These are phyloP conservation scores for Riparia riparia DNA, from an alignment of 2,113 vertebrate genomes.

Conservation along the genomic window DNA sequence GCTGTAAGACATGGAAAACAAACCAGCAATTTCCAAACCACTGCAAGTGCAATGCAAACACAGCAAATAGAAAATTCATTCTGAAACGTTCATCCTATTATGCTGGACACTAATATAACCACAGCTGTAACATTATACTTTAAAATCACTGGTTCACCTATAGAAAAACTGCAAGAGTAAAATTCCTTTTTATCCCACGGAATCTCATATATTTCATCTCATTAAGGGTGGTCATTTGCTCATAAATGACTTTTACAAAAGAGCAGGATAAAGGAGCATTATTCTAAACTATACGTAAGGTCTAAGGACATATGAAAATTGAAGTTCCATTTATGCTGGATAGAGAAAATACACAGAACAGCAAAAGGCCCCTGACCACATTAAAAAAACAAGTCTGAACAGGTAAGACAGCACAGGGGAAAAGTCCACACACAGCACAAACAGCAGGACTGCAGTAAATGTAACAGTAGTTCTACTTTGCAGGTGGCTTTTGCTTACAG, in stretches of 20 bases:
- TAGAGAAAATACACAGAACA: background rate
- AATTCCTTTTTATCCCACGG: background rate
- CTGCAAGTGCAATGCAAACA: conserved; percentile 14
- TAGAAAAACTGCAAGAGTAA: background rate
- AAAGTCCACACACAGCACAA: conserved; percentile 44
- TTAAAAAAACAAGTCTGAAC: background rate
- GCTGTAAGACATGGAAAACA: conserved; percentile 9
- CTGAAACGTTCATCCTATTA: background rate
- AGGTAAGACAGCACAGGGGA: background rate
- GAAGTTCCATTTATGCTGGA: background rate
- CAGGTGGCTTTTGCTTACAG: background rate
- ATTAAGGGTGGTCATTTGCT: background rate
- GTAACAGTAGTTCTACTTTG: background rate
- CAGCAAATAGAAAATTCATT: background rate
- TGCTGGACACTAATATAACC: background rate
- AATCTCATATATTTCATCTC: background rate
- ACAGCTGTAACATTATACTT: background rate
- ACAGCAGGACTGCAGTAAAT: background rate
- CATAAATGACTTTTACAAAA: background rate
- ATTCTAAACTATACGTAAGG: background rate
- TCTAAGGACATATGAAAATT: background rate
- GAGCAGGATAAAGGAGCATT: background rate
- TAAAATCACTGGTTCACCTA: background rate
- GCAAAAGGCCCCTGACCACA: background rate
- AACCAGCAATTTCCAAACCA: conserved; percentile 5